phyloP scores from a whole-genome alignment of 1,140 invertebrate genomes.

The Sweltsa coloradensis region DNA sequence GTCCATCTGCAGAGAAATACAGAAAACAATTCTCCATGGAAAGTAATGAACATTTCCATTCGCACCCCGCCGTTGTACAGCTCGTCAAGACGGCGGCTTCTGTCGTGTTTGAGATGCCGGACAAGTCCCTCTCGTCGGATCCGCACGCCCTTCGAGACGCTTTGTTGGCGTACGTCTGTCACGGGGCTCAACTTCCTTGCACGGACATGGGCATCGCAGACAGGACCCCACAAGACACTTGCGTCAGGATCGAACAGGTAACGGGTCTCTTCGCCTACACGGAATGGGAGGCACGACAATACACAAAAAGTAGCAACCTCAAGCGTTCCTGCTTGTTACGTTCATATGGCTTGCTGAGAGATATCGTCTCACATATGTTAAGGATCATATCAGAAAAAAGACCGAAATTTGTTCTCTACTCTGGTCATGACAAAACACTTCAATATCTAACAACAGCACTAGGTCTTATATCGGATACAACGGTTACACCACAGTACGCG shows the following conservation, averaged over 20 bases:
- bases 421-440: slow-evolving; percentile 81
- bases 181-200: slow-evolving; percentile 65
- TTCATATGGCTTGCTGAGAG: slow-evolving; percentile 63
- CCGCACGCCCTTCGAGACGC: slow-evolving; percentile 67
- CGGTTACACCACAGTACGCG: slow-evolving; percentile 59
- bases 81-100: slow-evolving; percentile 47
- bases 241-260: slow-evolving; percentile 54
- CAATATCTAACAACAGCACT: slow-evolving; percentile 69
- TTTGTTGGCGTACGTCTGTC: slow-evolving; percentile 70
- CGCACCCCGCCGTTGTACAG: slow-evolving; percentile 52
- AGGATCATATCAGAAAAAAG: slow-evolving; percentile 61
- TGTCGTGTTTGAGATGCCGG: slow-evolving; percentile 45
- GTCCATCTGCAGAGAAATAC: slow-evolving; percentile 54
- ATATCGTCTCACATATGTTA: slow-evolving; percentile 65
- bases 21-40: slow-evolving; percentile 37
- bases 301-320: slow-evolving; percentile 47
- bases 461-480: slow-evolving; percentile 46
- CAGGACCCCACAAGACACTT: slow-evolving; percentile 30
- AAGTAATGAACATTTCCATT: slow-evolving; percentile 39
- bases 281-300: slow-evolving; percentile 57
- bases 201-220: slow-evolving; percentile 20
- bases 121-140: slow-evolving; percentile 41
- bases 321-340: slow-evolving; percentile 52
- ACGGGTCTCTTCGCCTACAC: slow-evolving; percentile 58
- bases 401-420: slow-evolving; percentile 74